Evolutionary conservation across 2,888 invertebrate species (phyloP).

Genomic region (Thelaira solivaga): DNA sequence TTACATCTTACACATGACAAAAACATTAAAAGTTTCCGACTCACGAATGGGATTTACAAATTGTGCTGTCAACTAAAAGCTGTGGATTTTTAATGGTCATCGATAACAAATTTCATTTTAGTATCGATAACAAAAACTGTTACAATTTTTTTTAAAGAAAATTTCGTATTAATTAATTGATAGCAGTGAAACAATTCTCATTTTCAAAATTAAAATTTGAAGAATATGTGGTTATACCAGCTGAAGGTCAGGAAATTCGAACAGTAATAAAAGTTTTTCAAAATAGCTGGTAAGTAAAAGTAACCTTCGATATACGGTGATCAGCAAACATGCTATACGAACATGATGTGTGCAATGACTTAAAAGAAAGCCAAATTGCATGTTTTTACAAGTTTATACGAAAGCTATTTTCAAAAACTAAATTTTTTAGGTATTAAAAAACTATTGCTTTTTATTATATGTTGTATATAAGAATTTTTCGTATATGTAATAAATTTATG

Average conservation of each 20-base stretch:
- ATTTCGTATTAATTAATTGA: constrained; percentile 45
- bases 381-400: constrained; percentile 54
- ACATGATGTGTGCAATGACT: constrained; percentile 9
- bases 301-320: constrained; percentile 26
- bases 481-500: too few relatives aligned
- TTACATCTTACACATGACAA: too few relatives aligned
- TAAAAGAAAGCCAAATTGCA: constrained; percentile 34
- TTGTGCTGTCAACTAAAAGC: too few relatives aligned
- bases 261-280: constrained; percentile 32
- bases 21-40: too few relatives aligned
- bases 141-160: constrained; percentile 10
- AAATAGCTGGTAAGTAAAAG: constrained; percentile 25
- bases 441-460: too few relatives aligned
- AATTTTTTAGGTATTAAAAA: too few relatives aligned
- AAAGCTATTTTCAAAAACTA: too few relatives aligned
- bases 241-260: constrained; percentile 48
- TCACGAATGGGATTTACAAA: too few relatives aligned
- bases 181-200: constrained; percentile 42
- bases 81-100: too few relatives aligned
- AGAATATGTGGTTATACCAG: constrained; percentile 41
- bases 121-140: too few relatives aligned
- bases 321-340: constrained; percentile 51
- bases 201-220: constrained; percentile 50
- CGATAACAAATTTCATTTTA: too few relatives aligned
- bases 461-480: too few relatives aligned